These are phyloP conservation scores for Corythaixoides concolor DNA, from an alignment of 2,113 vertebrate genomes.

Conservation along the genomic window DNA sequence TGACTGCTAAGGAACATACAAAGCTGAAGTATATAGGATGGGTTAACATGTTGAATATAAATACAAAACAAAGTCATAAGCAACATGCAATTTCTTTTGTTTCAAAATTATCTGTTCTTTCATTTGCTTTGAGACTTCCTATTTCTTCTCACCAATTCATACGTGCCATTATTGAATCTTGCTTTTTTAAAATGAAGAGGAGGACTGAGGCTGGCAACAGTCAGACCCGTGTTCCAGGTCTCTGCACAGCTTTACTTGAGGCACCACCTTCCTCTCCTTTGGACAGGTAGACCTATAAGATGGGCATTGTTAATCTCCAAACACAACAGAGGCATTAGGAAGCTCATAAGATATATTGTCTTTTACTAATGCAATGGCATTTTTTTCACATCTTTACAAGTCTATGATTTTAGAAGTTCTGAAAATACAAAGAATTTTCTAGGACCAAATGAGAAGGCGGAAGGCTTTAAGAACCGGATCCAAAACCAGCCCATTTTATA, in stretches of 20 bases:
- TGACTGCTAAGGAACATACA: neutral
- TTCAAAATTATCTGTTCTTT: neutral
- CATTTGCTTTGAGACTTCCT: neutral
- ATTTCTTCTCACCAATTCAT: neutral
- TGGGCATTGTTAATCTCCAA: neutral
- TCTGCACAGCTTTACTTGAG: neutral
- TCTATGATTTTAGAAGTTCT: neutral
- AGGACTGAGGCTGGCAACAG: neutral
- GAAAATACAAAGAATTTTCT: neutral
- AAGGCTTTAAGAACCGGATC: neutral
- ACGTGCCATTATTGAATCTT: neutral
- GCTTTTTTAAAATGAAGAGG: neutral
- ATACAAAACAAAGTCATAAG: neutral
- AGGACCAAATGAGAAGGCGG: neutral
- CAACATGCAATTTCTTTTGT: neutral
- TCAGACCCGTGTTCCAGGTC: neutral
- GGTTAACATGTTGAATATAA: neutral
- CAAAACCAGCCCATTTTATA: neutral
- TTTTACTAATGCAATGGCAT: neutral
- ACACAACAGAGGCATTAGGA: neutral
- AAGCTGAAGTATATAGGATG: neutral
- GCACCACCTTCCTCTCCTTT: neutral
- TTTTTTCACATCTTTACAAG: neutral
- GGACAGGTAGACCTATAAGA: neutral
- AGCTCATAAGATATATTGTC: neutral